phyloP scores from a whole-genome alignment of 2,888 invertebrate species.

The Plebejus melissa region DNA sequence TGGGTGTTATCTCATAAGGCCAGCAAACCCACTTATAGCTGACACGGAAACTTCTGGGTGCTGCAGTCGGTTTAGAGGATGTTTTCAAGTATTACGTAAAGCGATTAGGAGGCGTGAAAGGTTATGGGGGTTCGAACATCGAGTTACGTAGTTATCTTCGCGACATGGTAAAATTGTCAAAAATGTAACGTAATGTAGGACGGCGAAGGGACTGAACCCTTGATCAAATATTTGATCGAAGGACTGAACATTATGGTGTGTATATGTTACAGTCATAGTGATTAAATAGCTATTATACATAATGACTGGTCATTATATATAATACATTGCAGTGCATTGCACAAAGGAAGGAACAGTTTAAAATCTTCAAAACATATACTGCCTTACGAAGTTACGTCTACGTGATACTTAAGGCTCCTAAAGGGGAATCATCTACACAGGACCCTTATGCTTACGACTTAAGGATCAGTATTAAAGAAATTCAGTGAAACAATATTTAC shows the following conservation, averaged over 20 bases:
- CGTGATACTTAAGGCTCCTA: background rate
- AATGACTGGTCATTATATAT: no score
- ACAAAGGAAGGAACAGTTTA: no score
- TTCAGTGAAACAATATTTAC: background rate
- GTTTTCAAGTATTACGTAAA: background rate
- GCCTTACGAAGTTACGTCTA: background rate
- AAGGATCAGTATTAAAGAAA: background rate
- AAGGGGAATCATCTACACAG: background rate
- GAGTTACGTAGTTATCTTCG: no score
- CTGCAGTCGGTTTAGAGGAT: background rate
- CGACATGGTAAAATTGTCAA: no score
- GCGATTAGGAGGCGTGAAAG: background rate
- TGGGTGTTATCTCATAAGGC: conserved; percentile 34
- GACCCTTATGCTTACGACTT: background rate
- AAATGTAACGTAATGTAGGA: no score
- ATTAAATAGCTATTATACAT: no score
- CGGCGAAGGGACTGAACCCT: no score
- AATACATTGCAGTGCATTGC: no score
- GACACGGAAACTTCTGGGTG: background rate
- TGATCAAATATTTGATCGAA: no score
- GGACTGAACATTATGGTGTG: no score
- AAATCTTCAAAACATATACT: background rate
- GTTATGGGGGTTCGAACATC: background rate
- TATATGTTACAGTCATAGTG: no score
- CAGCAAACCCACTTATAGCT: conserved; percentile 22